Evolutionary conservation across 92 coral and sea anemone genomes (phyloP).

Genomic region (Nematostella vectensis): DNA sequence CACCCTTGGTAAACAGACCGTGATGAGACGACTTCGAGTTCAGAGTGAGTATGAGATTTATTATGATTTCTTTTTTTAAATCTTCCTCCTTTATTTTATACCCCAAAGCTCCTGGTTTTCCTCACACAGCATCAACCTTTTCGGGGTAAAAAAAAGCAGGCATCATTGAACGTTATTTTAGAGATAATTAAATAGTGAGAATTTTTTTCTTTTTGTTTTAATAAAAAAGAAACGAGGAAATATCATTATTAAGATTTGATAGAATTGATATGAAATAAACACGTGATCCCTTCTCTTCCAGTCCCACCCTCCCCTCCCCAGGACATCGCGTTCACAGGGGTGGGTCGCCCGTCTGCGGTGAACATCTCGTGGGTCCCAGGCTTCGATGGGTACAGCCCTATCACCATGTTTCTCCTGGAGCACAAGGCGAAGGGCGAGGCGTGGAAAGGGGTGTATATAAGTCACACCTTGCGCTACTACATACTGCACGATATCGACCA

Average conservation of each 20-base stretch:
- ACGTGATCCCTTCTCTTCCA: constrained; percentile 22
- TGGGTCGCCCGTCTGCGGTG: constrained; percentile 43
- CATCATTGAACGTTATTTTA: too few relatives aligned
- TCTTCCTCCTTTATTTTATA: background rate
- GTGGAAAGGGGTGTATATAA: constrained; percentile 54
- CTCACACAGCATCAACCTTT: too few relatives aligned
- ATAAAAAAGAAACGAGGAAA: too few relatives aligned
- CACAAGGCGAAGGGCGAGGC: constrained; percentile 34
- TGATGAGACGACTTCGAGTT: constrained; percentile 55
- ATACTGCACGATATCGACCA: constrained; percentile 50
- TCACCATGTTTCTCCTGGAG: constrained; percentile 59
- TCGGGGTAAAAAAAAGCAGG: too few relatives aligned
- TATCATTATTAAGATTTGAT: too few relatives aligned
- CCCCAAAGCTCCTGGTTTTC: too few relatives aligned
- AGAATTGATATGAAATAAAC: too few relatives aligned
- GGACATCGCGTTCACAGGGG: constrained; percentile 30
- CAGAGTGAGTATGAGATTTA: constrained; percentile 65
- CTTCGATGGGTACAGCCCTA: constrained; percentile 63
- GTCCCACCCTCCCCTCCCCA: constrained; percentile 78
- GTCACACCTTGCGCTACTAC: constrained; percentile 26
- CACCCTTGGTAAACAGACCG: constrained; percentile 51
- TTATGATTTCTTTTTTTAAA: background rate
- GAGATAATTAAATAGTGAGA: too few relatives aligned
- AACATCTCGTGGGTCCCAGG: constrained; percentile 80
- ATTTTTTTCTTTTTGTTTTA: too few relatives aligned